These are phyloP conservation scores for Pocota personata DNA, from an alignment of 2,888 invertebrate genomes.

Conservation along the genomic window DNA sequence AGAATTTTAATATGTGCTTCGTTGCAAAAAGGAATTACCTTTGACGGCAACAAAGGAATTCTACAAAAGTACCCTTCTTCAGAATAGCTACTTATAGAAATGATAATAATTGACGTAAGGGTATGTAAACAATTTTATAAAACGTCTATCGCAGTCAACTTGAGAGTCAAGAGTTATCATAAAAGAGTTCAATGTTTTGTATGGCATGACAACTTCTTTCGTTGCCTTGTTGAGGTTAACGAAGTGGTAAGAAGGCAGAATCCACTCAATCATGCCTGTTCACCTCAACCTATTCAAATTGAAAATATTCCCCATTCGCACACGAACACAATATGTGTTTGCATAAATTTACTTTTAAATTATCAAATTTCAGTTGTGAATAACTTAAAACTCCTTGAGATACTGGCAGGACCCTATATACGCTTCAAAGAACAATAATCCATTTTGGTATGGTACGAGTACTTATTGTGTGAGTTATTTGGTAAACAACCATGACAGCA, in stretches of 20 bases:
- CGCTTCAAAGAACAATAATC: neutral
- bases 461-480: neutral
- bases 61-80: neutral
- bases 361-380: neutral
- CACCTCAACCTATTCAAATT: neutral
- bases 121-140: neutral
- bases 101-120: neutral
- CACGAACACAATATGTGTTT: neutral
- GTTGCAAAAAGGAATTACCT: neutral
- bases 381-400: neutral
- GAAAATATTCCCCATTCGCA: neutral
- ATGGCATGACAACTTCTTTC: neutral
- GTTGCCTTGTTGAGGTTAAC: neutral
- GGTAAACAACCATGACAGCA: neutral
- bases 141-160: neutral
- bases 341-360: neutral
- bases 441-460: neutral
- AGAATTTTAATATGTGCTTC: neutral
- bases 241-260: neutral
- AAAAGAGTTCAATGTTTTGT: neutral
- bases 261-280: neutral
- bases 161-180: neutral
- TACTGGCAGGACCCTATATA: neutral
- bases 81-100: neutral
- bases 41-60: neutral